Evolutionary conservation across 2,797 vertebrate genomes (phyloP).

Genomic region (Galago senegalensis): DNA sequence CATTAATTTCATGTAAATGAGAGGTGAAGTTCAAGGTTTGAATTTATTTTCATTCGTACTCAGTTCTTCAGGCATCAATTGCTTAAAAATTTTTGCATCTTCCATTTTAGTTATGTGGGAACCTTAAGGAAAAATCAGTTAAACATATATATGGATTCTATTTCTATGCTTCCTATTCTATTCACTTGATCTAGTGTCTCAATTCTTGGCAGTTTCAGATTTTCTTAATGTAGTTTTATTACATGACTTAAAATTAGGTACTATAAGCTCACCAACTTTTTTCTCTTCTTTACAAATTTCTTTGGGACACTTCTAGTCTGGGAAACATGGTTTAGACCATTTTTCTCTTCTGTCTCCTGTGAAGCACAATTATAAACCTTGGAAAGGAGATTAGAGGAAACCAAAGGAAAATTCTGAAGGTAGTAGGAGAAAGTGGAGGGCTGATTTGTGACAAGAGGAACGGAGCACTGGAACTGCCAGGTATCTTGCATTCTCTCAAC

Average conservation of each 20-base stretch:
- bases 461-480: not conserved
- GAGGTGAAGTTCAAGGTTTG: not conserved
- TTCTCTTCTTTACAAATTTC: not conserved
- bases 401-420: not conserved
- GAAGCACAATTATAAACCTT: not conserved
- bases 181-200: not conserved
- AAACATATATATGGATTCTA: not conserved
- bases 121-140: not conserved
- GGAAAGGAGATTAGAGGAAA: not conserved
- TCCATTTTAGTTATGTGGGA: not conserved
- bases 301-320: not conserved
- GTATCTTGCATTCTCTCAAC: not conserved
- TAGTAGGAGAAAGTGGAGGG: not conserved
- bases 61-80: not conserved
- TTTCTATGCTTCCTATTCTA: not conserved
- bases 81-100: not conserved
- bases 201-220: not conserved
- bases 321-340: not conserved
- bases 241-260: not conserved
- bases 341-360: not conserved
- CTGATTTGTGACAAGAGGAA: not conserved
- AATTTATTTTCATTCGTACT: not conserved
- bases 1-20: not conserved
- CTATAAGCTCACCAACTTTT: not conserved
- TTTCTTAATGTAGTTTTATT: not conserved